A percentile compares a stretch with the other conserved stretches of the same genome.
phyloP scores from a whole-genome alignment of 2,797 vertebrate species.

The Orientallactaga sibirica region DNA sequence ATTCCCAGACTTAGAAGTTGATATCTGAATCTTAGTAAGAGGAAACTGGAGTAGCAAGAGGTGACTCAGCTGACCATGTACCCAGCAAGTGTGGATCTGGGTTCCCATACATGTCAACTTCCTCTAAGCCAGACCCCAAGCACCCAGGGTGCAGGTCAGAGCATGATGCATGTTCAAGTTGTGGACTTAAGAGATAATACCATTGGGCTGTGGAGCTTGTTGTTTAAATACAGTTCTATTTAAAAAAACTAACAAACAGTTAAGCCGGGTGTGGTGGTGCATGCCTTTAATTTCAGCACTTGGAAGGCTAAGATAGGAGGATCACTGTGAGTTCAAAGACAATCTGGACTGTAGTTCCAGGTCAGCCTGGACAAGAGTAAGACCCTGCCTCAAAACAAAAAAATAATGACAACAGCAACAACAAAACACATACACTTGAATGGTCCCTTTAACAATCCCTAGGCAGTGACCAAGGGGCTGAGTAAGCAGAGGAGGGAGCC shows the following conservation, averaged over 20 bases:
- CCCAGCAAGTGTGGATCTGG: not conserved
- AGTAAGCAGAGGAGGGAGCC: not conserved
- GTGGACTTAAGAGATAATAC: not conserved
- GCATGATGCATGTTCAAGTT: not conserved
- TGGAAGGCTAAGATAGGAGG: no score
- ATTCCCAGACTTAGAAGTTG: no score
- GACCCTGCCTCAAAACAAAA: no score
- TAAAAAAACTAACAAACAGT: no score
- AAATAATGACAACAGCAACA: no score
- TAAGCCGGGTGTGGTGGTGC: no score
- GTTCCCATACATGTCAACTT: no score
- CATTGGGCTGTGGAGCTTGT: fast-evolving
- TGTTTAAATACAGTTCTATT: not conserved
- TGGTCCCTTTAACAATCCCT: not conserved
- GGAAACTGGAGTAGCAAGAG: not conserved
- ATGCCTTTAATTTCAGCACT: no score
- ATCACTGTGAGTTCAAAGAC: no score
- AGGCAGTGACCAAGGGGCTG: not conserved
- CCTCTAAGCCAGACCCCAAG: no score
- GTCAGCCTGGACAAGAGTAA: no score
- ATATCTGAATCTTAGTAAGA: not conserved
- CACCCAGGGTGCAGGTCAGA: not conserved
- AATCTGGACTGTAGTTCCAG: no score
- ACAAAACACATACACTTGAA: not conserved
- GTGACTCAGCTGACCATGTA: not conserved